These are phyloP conservation scores for Meandrina meandrites DNA, from an alignment of 92 coral and sea anemone species.

Conservation along the genomic window DNA sequence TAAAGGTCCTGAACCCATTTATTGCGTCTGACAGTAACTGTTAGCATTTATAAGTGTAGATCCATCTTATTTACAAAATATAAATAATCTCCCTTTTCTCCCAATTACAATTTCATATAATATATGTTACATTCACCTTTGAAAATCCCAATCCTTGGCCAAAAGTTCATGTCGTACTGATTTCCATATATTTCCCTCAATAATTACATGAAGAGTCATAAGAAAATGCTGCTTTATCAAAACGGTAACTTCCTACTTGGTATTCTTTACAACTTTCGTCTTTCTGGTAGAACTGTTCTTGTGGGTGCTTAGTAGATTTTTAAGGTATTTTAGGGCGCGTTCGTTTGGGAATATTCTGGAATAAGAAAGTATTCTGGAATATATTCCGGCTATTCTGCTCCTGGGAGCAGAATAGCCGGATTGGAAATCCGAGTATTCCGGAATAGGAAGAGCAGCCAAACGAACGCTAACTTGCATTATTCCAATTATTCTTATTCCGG, in stretches of 20 bases:
- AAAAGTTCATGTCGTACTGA: background rate
- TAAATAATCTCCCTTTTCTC: background rate
- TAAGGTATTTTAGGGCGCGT: too few relatives aligned
- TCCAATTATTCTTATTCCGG: too few relatives aligned
- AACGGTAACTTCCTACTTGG: background rate
- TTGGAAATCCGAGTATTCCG: too few relatives aligned
- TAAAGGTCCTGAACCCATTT: background rate
- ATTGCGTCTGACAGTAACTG: background rate
- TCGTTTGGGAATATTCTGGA: too few relatives aligned
- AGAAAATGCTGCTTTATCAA: background rate
- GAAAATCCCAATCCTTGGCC: background rate
- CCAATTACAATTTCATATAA: background rate
- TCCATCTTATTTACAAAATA: background rate
- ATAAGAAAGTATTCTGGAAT: too few relatives aligned
- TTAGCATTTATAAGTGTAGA: background rate
- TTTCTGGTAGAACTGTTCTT: too few relatives aligned
- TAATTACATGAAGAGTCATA: background rate
- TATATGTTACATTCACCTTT: background rate
- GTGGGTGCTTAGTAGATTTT: too few relatives aligned
- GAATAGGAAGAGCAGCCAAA: too few relatives aligned
- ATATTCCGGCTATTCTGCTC: too few relatives aligned
- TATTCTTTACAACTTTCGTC: too few relatives aligned
- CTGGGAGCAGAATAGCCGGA: too few relatives aligned
- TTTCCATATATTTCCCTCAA: background rate
- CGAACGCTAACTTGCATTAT: too few relatives aligned